Evolutionary conservation across 2,888 invertebrate species (phyloP).

Genomic region (Pandemis corylana): DNA sequence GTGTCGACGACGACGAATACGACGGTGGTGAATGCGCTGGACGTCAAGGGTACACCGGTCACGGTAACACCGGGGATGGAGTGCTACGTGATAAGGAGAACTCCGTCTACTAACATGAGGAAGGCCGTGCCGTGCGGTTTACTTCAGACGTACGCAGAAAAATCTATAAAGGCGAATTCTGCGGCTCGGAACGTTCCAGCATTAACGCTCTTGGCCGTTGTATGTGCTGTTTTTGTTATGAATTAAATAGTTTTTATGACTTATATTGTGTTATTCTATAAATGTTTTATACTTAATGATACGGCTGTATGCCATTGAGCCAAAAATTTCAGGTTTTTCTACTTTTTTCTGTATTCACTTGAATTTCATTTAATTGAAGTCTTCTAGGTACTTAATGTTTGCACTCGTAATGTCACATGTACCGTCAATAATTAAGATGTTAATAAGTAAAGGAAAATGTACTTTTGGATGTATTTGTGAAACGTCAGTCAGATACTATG

Average conservation of each 20-base stretch:
- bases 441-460: not conserved
- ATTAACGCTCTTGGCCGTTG: constrained; percentile 39
- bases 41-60: constrained; percentile 45
- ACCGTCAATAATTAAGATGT: not conserved
- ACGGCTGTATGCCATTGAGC: constrained; percentile 21
- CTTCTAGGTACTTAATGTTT: not conserved
- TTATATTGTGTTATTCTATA: constrained; percentile 26
- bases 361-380: not conserved
- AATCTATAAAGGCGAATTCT: constrained; percentile 42
- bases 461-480: not conserved
- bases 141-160: constrained; percentile 45
- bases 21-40: constrained; percentile 44
- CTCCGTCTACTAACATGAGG: constrained; percentile 37
- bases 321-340: constrained; percentile 22
- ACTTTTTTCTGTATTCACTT: not conserved
- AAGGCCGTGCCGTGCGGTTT: constrained; percentile 44
- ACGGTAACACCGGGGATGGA: constrained; percentile 45
- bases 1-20: constrained; percentile 43
- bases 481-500: no score
- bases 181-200: constrained; percentile 39
- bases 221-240: constrained; percentile 30
- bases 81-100: constrained; percentile 45
- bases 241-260: constrained; percentile 23
- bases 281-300: constrained; percentile 15
- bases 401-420: not conserved